These are phyloP conservation scores for Cremastinae sp. DNA, from an alignment of 2,888 invertebrate species.

Conservation along the genomic window DNA sequence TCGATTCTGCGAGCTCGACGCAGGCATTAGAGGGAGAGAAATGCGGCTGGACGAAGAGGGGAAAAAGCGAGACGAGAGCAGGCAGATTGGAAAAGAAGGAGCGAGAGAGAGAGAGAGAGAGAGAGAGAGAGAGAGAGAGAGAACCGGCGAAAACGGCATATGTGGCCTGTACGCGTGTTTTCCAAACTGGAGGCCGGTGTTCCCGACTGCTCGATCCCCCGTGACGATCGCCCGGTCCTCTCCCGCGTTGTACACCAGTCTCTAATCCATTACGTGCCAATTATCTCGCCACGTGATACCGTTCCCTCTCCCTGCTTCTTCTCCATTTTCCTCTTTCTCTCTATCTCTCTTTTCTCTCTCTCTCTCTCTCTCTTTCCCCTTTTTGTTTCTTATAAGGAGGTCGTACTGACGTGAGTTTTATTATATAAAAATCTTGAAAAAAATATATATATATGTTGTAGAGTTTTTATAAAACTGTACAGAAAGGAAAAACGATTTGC, in stretches of 20 bases:
- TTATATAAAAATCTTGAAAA: no score
- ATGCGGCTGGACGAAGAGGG: background rate
- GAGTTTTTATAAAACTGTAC: no score
- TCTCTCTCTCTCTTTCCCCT: constrained; percentile 32
- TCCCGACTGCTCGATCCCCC: constrained; percentile 33
- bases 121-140: background rate
- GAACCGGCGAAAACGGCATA: no score
- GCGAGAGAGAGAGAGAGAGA: background rate
- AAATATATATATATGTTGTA: no score
- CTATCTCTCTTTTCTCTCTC: constrained; percentile 37
- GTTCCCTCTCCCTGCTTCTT: constrained; percentile 45
- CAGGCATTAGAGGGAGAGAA: background rate
- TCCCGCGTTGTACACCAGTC: constrained; percentile 63
- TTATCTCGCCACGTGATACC: constrained; percentile 66
- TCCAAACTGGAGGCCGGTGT: constrained; percentile 11
- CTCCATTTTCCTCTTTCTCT: constrained; percentile 47
- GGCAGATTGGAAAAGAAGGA: no score
- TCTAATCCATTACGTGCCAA: constrained; percentile 68
- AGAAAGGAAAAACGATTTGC: no score
- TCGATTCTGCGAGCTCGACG: constrained; percentile 16
- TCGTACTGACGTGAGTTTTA: no score
- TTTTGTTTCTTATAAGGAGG: no score
- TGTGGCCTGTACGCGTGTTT: constrained; percentile 22
- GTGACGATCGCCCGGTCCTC: constrained; percentile 22
- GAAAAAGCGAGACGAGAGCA: background rate